phyloP scores from a whole-genome alignment of 1,140 invertebrate species.

The Saccostrea echinata region DNA sequence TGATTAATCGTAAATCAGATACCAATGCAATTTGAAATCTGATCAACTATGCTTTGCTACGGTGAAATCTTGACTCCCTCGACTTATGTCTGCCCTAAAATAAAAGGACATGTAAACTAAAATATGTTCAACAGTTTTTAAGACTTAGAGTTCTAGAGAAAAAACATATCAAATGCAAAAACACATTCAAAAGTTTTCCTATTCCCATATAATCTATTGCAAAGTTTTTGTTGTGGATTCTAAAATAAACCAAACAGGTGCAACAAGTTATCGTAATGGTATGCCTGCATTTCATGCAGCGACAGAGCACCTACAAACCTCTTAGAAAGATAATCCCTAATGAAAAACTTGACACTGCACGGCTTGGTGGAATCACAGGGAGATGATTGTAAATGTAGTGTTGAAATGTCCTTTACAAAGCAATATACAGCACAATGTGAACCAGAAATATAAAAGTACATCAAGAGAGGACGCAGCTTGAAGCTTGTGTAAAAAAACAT shows the following conservation, averaged over 20 bases:
- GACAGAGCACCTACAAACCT: background rate
- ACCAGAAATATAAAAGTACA: background rate
- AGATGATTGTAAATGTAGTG: background rate
- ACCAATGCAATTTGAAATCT: no score
- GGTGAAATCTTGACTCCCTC: no score
- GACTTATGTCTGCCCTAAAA: no score
- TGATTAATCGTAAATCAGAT: no score
- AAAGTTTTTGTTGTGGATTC: background rate
- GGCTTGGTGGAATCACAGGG: background rate
- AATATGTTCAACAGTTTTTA: no score
- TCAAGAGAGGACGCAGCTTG: background rate
- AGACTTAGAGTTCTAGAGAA: no score
- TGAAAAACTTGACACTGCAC: background rate
- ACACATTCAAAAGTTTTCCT: background rate
- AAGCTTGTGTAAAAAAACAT: background rate
- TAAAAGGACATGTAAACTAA: no score
- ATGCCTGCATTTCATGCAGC: background rate
- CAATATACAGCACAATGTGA: background rate
- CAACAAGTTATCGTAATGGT: conserved; percentile 4
- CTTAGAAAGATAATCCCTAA: background rate
- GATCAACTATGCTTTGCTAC: no score
- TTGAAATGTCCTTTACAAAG: background rate
- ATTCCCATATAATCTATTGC: background rate
- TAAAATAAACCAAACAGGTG: background rate
- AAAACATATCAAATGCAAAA: background rate